Evolutionary conservation across 2,113 vertebrate species (phyloP).

Genomic region (Nothobranchius furzeri): DNA sequence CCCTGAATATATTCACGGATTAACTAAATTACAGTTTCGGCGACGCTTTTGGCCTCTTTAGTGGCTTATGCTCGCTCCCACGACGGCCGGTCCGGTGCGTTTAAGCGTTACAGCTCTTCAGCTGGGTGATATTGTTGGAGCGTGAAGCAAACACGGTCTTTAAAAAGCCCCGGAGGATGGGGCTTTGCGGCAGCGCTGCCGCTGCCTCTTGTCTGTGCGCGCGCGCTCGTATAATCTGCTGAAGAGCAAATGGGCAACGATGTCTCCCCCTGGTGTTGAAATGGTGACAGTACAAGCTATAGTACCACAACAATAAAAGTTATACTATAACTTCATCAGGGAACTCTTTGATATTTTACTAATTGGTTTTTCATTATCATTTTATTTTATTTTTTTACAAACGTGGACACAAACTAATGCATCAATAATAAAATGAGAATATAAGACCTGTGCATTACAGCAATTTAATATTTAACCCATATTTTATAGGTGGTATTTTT

Average conservation of each 20-base stretch:
- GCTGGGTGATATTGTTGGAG: slow-evolving; percentile 43
- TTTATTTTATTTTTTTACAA: not conserved
- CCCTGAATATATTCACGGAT: not conserved
- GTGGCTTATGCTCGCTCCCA: slow-evolving; percentile 15
- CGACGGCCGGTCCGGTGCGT: slow-evolving; percentile 20
- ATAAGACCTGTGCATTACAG: no score
- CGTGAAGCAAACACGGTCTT: slow-evolving; percentile 57
- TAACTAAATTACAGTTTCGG: not conserved
- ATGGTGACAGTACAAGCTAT: slow-evolving; percentile 28
- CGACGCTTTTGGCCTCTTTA: not conserved
- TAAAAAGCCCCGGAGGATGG: slow-evolving; percentile 59
- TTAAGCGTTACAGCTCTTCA: slow-evolving; percentile 17
- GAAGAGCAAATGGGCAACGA: slow-evolving; percentile 39
- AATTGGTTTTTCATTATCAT: not conserved
- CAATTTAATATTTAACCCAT: not conserved
- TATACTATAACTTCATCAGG: no score
- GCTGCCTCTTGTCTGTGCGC: slow-evolving; percentile 1
- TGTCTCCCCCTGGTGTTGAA: slow-evolving; percentile 50
- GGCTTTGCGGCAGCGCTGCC: slow-evolving; percentile 69
- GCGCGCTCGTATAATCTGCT: not conserved
- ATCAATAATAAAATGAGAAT: no score
- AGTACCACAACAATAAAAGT: not conserved
- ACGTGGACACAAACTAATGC: no score
- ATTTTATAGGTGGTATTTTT: not conserved
- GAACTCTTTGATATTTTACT: not conserved